Conservation (phyloP, 2,797 vertebrate species). For the Myotis planiceps region DNA sequence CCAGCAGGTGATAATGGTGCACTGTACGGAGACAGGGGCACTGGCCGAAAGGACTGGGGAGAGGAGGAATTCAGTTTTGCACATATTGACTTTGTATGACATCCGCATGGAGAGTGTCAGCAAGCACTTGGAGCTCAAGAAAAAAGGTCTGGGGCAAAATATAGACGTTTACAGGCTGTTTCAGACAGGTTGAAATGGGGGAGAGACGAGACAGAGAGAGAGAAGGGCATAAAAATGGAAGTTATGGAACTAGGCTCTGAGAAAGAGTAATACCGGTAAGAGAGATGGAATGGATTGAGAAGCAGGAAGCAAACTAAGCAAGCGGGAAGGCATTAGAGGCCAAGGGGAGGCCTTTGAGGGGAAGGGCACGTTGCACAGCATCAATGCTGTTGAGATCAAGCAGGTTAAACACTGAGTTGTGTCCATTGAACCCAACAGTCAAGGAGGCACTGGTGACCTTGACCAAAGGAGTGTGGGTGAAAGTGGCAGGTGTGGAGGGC, state of each 20-base stretch:
- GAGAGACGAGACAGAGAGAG: neutral
- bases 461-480: no score
- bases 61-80: neutral
- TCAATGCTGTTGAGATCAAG: neutral
- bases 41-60: neutral
- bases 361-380: neutral
- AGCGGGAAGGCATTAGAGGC: neutral
- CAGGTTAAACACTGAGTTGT: neutral
- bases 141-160: neutral
- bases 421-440: neutral
- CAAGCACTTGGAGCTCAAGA: neutral
- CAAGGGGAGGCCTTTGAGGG: neutral
- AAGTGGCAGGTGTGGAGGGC: neutral
- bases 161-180: neutral
- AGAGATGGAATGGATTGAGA: neutral
- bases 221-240: neutral
- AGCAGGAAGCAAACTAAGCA: neutral
- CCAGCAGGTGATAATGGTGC: neutral
- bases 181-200: neutral
- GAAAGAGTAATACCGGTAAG: neutral
- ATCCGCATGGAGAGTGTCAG: neutral
- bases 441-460: neutral
- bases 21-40: neutral
- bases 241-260: neutral
- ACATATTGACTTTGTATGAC: neutral